Evolutionary conservation across 2,888 invertebrate genomes (phyloP), one percentile per base, ranked within the genome.

Genomic region (Meteorus cinctellus): DNA sequence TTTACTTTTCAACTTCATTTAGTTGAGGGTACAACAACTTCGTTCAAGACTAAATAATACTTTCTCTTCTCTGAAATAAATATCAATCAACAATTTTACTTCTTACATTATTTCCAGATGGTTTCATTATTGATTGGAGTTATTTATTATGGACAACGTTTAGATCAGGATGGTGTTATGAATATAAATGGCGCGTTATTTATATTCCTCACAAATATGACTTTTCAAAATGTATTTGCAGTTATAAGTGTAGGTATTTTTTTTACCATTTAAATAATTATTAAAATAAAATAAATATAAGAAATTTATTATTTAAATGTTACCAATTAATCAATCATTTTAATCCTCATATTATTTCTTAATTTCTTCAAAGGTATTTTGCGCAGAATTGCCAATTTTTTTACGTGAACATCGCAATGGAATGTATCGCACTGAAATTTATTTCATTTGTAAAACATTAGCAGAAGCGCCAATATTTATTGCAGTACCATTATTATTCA

Each of bases 181-280:
- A 98, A 98, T 89, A 96, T 98, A 81, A 98, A 97, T 87, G 98
- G 98, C 62, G 96, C 95, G 34, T 92, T 98, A 74, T 98, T 97
- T 89, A 93, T 97, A 86, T 95, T 97, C 87, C 92, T 97, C 67
- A 96, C 96, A 19, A 97, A 96, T 86, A 95, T 97, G 94, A 97
- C 97, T 6, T 97, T 98, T 90, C 96, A 97, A 85, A 97, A 97
- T 89, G 94, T 97, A n/a, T 97, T 97, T 86, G 96, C 97, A 78
- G 98, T 98, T 60, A 94, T 98, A 76, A 96, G 95, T 89, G 98
- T 98, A 90, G 93, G 95, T 92, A 65, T 63, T 48, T 36, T 70
- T 8, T 2, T 16, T 36, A 2, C n/a, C 12, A 31, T 48, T 24
- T 77, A 75, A 45, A 65, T 60, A n/a, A 63, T 36, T 19, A 16